Base-by-base conservation (phyloP, 1,140 invertebrate species). In the Plutomurus gul region DNA sequence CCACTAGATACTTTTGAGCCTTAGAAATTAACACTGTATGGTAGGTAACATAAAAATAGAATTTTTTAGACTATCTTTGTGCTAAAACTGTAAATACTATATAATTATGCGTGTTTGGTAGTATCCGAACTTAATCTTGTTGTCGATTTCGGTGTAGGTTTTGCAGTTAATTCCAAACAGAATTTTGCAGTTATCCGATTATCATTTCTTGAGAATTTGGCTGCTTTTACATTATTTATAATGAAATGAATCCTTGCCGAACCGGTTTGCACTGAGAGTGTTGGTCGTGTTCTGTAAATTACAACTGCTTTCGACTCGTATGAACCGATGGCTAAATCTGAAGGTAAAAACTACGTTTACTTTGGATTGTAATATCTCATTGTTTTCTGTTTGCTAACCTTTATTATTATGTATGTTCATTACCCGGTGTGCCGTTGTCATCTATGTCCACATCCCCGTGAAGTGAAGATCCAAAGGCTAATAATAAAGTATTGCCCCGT, bases 361-460 rank as follows among this genome's bases (percentile, higher is more conserved):
- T 1, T n/a, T 37, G 10, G 4, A 75, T 33, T 25, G 16, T 40
- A 1, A 70, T 40, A 13, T 75, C 43, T 25, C 16, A 43, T 27
- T 65, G 46, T 49, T n/a, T 18, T 7, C 46, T 18, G n/a, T 49
- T n/a, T 49, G 46, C 13, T 18, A n/a, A 49, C 46, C 8, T 8
- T 49, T 49, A 49, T n/a, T 3, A 22, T 49, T 4, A 49, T 71
- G 70, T n/a, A 39, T 70, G 33, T 25, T 71, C 10, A 30, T 1
- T 73, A 85, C 85, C 79, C 85, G 85, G 27, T 86, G 89, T 79
- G 87, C 88, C 73, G 86, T 87, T 87, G 75, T 85, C 75, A 40
- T 87, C 86, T 56, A 87, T 84, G 71, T 87, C 86, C 16, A 84
- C 49, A 7, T 83, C 85, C 4, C 33, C 43, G 27, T 84, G 84